phyloP scores from a whole-genome alignment of 2,797 vertebrate genomes.

The Muraenolepis orangiensis region DNA sequence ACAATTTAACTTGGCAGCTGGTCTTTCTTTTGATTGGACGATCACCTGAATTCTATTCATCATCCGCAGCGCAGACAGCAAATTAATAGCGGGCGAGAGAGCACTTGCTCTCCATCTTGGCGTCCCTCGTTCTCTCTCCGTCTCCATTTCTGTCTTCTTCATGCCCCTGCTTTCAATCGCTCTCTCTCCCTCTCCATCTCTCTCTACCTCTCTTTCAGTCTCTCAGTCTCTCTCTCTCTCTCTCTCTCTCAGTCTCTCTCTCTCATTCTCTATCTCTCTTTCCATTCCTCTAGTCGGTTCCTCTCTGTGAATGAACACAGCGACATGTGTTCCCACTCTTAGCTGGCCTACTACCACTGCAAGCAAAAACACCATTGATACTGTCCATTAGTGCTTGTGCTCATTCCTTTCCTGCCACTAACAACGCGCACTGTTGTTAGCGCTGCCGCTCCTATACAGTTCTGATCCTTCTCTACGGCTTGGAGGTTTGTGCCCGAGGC shows the following conservation, averaged over 20 bases:
- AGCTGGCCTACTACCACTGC: neutral
- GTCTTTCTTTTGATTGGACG: constrained; percentile 4
- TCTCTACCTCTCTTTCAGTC: neutral
- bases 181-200: neutral
- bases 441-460: neutral
- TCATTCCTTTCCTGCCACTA: neutral
- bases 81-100: constrained; percentile 1
- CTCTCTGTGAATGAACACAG: no score
- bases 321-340: neutral
- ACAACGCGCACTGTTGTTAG: neutral
- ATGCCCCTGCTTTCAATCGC: neutral
- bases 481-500: neutral
- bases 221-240: neutral
- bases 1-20: constrained; percentile 5
- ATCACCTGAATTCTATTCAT: constrained; percentile 1
- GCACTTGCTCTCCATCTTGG: neutral
- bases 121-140: neutral
- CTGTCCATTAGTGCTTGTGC: neutral
- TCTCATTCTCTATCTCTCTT: neutral
- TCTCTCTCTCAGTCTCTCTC: neutral
- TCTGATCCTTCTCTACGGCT: neutral
- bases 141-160: neutral
- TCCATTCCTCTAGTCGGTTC: no score
- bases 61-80: neutral
- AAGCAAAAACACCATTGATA: neutral